These are phyloP conservation scores for Ylistrum balloti DNA, from an alignment of 1,140 invertebrate species.

Conservation along the genomic window DNA sequence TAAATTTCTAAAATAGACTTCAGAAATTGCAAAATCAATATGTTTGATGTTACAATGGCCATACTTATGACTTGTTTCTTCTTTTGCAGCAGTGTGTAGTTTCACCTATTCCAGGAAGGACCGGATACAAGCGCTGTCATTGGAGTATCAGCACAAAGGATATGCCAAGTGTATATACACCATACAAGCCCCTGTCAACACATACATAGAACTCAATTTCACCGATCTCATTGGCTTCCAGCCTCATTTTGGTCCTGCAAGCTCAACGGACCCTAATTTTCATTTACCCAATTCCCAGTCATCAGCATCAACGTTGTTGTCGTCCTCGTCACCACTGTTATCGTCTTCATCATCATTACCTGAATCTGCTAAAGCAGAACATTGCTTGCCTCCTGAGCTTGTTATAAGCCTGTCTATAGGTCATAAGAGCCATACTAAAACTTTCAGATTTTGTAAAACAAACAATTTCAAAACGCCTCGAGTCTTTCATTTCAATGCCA, in stretches of 20 bases:
- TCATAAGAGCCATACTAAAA: neutral
- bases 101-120: slow-evolving; percentile 73
- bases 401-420: slow-evolving; percentile 56
- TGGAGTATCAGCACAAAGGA: slow-evolving; percentile 69
- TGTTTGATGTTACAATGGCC: no score
- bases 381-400: slow-evolving; percentile 66
- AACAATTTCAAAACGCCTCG: slow-evolving; percentile 66
- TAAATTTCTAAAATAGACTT: no score
- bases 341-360: slow-evolving; percentile 44
- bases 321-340: slow-evolving; percentile 59
- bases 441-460: slow-evolving; percentile 66
- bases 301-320: slow-evolving; percentile 44
- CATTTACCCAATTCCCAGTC: slow-evolving; percentile 33
- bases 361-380: neutral
- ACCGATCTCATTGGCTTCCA: slow-evolving; percentile 72
- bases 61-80: slow-evolving; percentile 41
- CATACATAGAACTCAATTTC: slow-evolving; percentile 69
- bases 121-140: slow-evolving; percentile 68
- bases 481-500: slow-evolving; percentile 73
- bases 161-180: slow-evolving; percentile 70
- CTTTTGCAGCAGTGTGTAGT: slow-evolving; percentile 73
- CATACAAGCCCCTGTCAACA: slow-evolving; percentile 67
- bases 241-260: slow-evolving; percentile 51
- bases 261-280: slow-evolving; percentile 37
- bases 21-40: no score